Percentiles rank a stretch among this genome's conserved stretches.
Conservation (phyloP, 2,797 vertebrate genomes). For the Synaphobranchus kaupii region DNA sequence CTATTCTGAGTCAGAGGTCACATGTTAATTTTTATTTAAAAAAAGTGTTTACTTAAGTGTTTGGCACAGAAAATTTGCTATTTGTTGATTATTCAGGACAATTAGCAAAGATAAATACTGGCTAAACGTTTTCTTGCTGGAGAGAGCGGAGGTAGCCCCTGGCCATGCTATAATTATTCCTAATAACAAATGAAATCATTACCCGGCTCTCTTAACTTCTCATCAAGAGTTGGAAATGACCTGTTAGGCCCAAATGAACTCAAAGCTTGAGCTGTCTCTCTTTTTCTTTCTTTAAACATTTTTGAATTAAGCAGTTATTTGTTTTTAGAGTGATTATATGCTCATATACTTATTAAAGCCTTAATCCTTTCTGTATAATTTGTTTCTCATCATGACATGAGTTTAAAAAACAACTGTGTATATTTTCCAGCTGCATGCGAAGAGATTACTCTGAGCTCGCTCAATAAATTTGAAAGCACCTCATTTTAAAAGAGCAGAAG, state of each 20-base stretch:
- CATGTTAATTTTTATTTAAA: constrained; percentile 24
- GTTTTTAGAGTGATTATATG: constrained; percentile 42
- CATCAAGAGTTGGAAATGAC: constrained; percentile 74
- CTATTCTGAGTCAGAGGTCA: background rate
- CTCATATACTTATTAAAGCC: constrained; percentile 14
- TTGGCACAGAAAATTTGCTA: constrained; percentile 75
- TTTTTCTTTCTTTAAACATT: constrained; percentile 24
- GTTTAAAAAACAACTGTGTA: background rate
- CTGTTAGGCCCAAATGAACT: constrained; percentile 66
- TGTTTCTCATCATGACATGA: background rate
- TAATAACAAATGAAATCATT: constrained; percentile 84
- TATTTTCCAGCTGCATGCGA: background rate
- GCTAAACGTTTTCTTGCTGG: constrained; percentile 80
- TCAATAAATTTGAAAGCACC: background rate
- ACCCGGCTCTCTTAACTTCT: constrained; percentile 72
- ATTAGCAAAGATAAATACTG: constrained; percentile 83
- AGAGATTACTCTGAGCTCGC: background rate
- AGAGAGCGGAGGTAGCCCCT: constrained; percentile 76
- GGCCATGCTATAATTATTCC: constrained; percentile 81
- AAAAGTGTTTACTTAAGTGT: constrained; percentile 59
- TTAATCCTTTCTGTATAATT: background rate
- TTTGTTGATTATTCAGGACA: constrained; percentile 77
- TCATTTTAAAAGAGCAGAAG: background rate
- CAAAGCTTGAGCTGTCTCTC: constrained; percentile 53
- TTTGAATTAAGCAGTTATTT: constrained; percentile 45